Evolutionary conservation across 2,113 vertebrate genomes (phyloP).

Genomic region (Alexandromys fortis): DNA sequence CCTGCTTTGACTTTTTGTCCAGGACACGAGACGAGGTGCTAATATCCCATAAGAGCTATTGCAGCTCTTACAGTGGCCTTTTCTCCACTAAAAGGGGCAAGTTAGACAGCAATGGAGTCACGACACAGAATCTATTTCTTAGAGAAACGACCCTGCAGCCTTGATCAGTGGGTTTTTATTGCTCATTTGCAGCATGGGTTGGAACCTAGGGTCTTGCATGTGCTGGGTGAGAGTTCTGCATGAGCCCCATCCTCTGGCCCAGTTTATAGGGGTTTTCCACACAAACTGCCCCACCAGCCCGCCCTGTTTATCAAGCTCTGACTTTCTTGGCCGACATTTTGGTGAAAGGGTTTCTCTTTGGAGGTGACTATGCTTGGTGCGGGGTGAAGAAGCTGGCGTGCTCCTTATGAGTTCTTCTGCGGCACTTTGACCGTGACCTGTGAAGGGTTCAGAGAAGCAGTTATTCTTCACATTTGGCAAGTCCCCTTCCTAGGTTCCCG

Average conservation of each 20-base stretch:
- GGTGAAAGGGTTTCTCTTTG: conserved; percentile 10
- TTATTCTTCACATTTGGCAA: background rate
- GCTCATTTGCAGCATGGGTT: background rate
- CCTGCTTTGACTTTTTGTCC: conserved; percentile 27
- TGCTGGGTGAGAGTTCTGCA: background rate
- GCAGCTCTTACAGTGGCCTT: background rate
- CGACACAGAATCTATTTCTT: background rate
- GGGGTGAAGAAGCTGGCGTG: rapidly evolving
- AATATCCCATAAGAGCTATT: background rate
- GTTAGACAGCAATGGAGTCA: background rate
- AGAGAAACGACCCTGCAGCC: background rate
- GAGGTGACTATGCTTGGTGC: background rate
- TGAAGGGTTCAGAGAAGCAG: conserved; percentile 24
- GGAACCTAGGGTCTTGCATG: background rate
- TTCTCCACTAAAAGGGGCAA: background rate
- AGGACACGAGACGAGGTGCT: conserved; percentile 38
- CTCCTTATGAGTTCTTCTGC: conserved; percentile 93
- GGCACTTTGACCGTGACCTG: conserved; percentile 94
- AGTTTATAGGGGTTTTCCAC: background rate
- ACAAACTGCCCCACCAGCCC: background rate
- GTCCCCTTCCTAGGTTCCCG: background rate
- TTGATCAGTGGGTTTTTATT: background rate
- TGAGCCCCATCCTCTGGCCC: background rate
- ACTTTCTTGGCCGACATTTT: conserved; percentile 21
- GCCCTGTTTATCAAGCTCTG: background rate